Evolutionary conservation across 2,888 invertebrate species (phyloP).

Genomic region (Desoria tigrina): DNA sequence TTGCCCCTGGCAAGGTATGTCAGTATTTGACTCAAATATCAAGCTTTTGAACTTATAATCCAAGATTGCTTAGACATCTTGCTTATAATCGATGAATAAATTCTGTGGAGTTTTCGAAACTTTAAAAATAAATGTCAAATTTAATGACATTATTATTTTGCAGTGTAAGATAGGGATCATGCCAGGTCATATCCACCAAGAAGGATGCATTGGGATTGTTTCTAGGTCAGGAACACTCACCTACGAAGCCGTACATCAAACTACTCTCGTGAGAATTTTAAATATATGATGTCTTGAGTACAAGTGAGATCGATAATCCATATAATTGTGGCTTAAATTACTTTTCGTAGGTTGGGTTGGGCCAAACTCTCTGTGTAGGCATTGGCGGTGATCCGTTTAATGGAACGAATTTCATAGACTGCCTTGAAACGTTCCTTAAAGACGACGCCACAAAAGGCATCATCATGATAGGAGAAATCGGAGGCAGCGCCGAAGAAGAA

Average conservation of each 20-base stretch:
- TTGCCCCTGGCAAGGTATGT: slow-evolving; percentile 73
- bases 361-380: slow-evolving; percentile 95
- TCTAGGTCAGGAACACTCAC: slow-evolving; percentile 97
- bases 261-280: slow-evolving; percentile 65
- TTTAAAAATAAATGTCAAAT: slow-evolving; percentile 4
- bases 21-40: too few relatives aligned
- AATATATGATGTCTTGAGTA: not conserved
- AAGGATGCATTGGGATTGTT: slow-evolving; percentile 89
- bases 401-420: slow-evolving; percentile 98
- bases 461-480: slow-evolving; percentile 98
- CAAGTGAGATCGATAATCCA: not conserved
- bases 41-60: too few relatives aligned
- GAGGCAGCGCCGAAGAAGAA: slow-evolving; percentile 94
- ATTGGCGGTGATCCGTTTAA: slow-evolving; percentile 99
- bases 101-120: too few relatives aligned
- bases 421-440: slow-evolving; percentile 89
- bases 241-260: slow-evolving; percentile 98
- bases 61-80: too few relatives aligned
- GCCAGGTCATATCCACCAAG: slow-evolving; percentile 97
- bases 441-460: slow-evolving; percentile 95
- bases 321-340: not conserved
- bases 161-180: slow-evolving; percentile 99
- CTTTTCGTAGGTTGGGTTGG: slow-evolving; percentile 68
- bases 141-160: slow-evolving; percentile 3
- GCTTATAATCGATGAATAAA: too few relatives aligned